Base-by-base conservation (phyloP, 1,140 invertebrate species). In the Watersipora subatra region DNA sequence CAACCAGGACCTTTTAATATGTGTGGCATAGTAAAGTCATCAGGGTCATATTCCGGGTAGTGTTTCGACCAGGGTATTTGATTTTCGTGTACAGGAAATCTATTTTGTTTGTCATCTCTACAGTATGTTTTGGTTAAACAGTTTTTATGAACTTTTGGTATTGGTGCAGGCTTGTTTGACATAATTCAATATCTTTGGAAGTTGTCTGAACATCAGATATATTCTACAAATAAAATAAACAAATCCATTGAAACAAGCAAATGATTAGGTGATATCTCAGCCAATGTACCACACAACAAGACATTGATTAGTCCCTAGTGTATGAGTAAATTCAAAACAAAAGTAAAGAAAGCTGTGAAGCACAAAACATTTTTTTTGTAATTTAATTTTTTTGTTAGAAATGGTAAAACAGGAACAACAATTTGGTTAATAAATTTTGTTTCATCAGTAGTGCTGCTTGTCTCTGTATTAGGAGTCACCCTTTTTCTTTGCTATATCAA, bases 31-130 rank as follows among this genome's bases (percentile, higher is more conserved):
- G 87, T 91, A 72, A 88, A 92, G 64, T 83, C 77, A 0, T 80
- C 73, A 17, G 94, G 93, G 28, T 83, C 76, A 74, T 97, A 97
- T 17, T 88, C 85, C 12, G 78, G 67, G 78, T 84, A 93, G 19
- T 82, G 70, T 0, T 78, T 73, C 55, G 72, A 72, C 94, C 93
- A 97, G 34, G 80, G 73, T 0, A 95, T 86, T 79, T 88, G 86
- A 20, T 90, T 85, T 73, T 92, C 89, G 1, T 89, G 84, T 24
- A 97, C 87, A 3, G 74, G 29, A 70, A 87, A 85, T 69, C 93
- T 84, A 66, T 84, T 73, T 1, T 77, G 62, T 28, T 73, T 56
- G 62, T 64, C 61, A 34, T 68, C 70, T 2, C 74, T 65, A 24
- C 73, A 74, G 62, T 76, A 77, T 7, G 69, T 29, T 20, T 67